phyloP scores from a whole-genome alignment of 2,888 invertebrate species.

The Syrphus vitripennis region DNA sequence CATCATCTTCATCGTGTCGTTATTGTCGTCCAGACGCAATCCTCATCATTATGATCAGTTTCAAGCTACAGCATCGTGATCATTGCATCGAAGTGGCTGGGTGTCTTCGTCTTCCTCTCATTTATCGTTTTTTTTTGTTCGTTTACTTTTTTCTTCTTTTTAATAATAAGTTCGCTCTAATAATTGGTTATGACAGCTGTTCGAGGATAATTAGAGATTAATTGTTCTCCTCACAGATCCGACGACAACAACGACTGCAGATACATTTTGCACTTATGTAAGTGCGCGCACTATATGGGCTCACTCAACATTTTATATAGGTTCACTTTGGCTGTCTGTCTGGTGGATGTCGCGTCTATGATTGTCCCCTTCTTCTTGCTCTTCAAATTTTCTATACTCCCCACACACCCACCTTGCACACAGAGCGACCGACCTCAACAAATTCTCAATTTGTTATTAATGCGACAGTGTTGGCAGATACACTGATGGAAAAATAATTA shows the following conservation, averaged over 20 bases:
- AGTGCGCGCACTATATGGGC: slow-evolving; percentile 9
- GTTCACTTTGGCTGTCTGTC: slow-evolving; percentile 26
- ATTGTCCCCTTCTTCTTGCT: neutral
- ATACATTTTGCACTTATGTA: slow-evolving; percentile 63
- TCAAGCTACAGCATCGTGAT: slow-evolving; percentile 13
- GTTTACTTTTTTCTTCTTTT: slow-evolving; percentile 40
- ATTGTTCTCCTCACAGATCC: slow-evolving; percentile 78
- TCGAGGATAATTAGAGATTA: slow-evolving; percentile 80
- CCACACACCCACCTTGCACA: neutral
- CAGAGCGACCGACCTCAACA: neutral
- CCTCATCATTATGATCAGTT: slow-evolving; percentile 30
- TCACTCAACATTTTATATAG: slow-evolving; percentile 1
- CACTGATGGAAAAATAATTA: neutral
- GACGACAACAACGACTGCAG: slow-evolving; percentile 55
- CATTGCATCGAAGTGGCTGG: slow-evolving; percentile 40
- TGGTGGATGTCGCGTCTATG: slow-evolving; percentile 14
- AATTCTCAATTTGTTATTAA: slow-evolving; percentile 53
- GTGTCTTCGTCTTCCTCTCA: slow-evolving; percentile 26
- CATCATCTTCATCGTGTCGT: slow-evolving; percentile 25
- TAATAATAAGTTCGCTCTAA: slow-evolving; percentile 72
- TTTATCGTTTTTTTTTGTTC: neutral
- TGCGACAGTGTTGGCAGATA: slow-evolving; percentile 46
- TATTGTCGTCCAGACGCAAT: slow-evolving; percentile 65
- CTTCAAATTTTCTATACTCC: no score
- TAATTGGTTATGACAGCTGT: slow-evolving; percentile 78